Conservation (phyloP, 2,113 vertebrate genomes). For the Mirounga angustirostris region DNA sequence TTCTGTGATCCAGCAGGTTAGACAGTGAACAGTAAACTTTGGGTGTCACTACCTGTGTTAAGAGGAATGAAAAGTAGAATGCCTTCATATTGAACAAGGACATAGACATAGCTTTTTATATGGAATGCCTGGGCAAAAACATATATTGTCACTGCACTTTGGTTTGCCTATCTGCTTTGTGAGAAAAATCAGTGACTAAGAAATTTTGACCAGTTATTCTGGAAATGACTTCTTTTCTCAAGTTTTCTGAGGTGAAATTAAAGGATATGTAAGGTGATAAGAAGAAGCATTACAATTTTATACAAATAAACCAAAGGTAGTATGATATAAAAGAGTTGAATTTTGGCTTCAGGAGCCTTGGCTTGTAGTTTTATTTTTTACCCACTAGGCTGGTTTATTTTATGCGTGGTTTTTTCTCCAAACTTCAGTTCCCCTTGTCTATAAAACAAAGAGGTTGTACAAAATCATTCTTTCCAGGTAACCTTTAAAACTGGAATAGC, state of each 20-base stretch:
- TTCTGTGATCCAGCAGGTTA: background rate
- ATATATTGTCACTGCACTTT: background rate
- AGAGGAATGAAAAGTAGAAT: background rate
- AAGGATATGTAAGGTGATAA: background rate
- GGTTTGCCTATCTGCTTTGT: background rate
- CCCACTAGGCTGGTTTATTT: background rate
- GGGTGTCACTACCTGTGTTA: background rate
- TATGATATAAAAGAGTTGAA: background rate
- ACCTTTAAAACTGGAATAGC: background rate
- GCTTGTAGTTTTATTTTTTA: background rate
- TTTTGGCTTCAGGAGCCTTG: background rate
- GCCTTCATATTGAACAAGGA: background rate
- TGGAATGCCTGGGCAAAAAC: background rate
- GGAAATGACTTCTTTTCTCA: background rate
- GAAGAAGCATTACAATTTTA: slow-evolving; percentile 8
- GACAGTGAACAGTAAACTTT: background rate
- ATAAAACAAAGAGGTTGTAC: background rate
- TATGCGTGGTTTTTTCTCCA: background rate
- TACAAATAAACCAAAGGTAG: background rate
- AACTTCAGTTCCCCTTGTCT: background rate
- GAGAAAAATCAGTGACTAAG: background rate
- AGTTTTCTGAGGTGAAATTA: background rate
- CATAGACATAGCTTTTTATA: background rate
- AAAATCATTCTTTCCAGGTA: background rate
- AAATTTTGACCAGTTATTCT: background rate